Evolutionary conservation across 2,888 invertebrate species (phyloP), one percentile per base, ranked within the genome.

Genomic region (Hirudinaria manillensis): DNA sequence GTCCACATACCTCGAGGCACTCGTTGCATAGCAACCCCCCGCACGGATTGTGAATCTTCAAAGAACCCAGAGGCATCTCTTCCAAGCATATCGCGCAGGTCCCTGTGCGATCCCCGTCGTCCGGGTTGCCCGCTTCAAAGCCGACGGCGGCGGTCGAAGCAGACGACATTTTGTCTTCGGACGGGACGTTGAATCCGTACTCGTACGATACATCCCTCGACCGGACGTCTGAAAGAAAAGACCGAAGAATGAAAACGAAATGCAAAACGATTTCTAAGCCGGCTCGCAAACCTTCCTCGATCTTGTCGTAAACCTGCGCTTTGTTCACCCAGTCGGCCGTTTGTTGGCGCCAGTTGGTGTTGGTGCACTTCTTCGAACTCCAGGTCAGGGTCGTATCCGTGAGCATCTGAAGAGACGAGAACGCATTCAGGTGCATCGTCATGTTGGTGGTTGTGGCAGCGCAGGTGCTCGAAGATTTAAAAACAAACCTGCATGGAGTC

Each of bases 1-100:
- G 4, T 2, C 13, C 38, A 7, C 32, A 51, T 16, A 70, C 89
- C 86, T 88, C 87, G 67, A 89, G 86, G 80, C 90, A 89, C 61
- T 84, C 82, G 77, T 88, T 87, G 82, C 89, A 90, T 38, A 89
- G 85, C 27, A 87, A 86, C 79, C 89, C 89, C 70, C 85, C 86
- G 80, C 89, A 89, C n/a, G 85, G 85, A 24, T 84, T 85, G 81
- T 89, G 89, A 36, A 87, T 87, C 79, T 88, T 87, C 74, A 89
- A 83, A 76, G 88, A 87, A 34, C 84, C 84, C 77, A 85, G 84
- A 32, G 88, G 86, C 81, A 88, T 84, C 77, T 89, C 89, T 79
- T 89, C 89, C 68, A 89, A 83, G 79, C 89, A 90, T 78, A 89
- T 89, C 66, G 87, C 87, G 82, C 89, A 89, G 3, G 82, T 82